Conservation (phyloP, 2,113 vertebrate species). For the Microcebus tavaratra region DNA sequence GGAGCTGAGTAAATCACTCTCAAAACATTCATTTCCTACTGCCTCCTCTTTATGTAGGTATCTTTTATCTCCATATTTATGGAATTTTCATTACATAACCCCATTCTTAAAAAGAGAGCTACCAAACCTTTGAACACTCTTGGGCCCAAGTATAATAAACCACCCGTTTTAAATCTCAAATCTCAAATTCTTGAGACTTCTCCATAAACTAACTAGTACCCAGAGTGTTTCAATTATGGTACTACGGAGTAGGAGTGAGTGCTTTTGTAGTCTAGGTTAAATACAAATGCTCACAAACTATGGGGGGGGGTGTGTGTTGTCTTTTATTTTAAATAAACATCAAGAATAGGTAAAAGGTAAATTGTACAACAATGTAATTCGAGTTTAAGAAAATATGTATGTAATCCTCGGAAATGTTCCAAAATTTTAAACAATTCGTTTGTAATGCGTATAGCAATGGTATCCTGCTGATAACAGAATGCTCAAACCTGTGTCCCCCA, state of each 20-base stretch:
- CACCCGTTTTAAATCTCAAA: slow-evolving; percentile 51
- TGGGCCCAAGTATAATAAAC: slow-evolving; percentile 44
- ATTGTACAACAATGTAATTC: background rate
- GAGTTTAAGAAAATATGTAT: background rate
- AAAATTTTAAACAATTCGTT: slow-evolving; percentile 32
- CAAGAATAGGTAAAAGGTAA: background rate
- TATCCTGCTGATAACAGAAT: background rate
- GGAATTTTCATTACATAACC: background rate
- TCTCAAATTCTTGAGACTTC: slow-evolving; percentile 15
- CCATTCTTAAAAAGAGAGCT: slow-evolving; percentile 41
- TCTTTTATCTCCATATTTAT: background rate
- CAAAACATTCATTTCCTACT: background rate
- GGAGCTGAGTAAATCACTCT: background rate
- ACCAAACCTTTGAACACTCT: slow-evolving; percentile 24
- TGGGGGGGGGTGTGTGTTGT: background rate
- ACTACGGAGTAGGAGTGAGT: background rate
- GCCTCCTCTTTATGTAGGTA: background rate
- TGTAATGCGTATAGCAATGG: background rate
- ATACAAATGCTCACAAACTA: slow-evolving; percentile 47
- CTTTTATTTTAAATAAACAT: slow-evolving; percentile 56
- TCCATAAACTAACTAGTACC: slow-evolving; percentile 4
- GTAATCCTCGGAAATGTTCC: slow-evolving; percentile 33
- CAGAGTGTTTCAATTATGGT: slow-evolving; percentile 31
- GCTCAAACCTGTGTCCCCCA: background rate
- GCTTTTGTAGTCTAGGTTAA: slow-evolving; percentile 14